Evolutionary conservation across 2,888 invertebrate species (phyloP), one percentile per base, ranked within the genome.

Genomic region (Dolichopus griseipennis): DNA sequence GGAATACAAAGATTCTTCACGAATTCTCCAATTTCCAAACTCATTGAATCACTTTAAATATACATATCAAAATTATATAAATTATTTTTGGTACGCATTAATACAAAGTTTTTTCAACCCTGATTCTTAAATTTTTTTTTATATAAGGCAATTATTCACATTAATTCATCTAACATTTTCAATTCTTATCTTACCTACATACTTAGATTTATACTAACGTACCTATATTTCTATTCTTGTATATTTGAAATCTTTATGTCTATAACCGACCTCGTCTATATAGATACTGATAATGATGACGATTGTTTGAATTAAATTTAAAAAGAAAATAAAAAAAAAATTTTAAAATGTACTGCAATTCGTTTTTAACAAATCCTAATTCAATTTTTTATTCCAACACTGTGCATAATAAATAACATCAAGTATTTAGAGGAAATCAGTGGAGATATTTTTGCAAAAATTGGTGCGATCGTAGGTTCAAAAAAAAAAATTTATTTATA

Each of bases 401-500:
- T 10, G 8, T 37, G 12, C 37, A 37, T 37, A 7, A 37, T 7
- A 37, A 7, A 12, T 37, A 37, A 10, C 10, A 12, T 18, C 15
- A 52, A n/a, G 52, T 52, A 12, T 52, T n/a, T n/a, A 18, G 18
- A 12, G 8, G 27, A 27, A 27, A 27, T 5, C 27, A 27, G 52
- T n/a, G 52, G 52, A 52, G 6, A 18, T 52, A 52, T 52, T 52
- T n/a, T 41, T 41, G 52, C 15, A 18, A 52, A 52, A 52, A 52
- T 52, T 15, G 27, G 15, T 6, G 15, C 18, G 18, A 52, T 52
- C 52, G 52, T 52, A 52, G 52, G 52, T 52, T 52, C 9, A 52
- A 52, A 52, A 52, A 52, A 52, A 52, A 52, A 52, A 52, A 52
- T 52, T 52, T 52, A 15, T 52, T 52, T 52, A 52, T 52, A 52